Evolutionary conservation across 1,140 invertebrate genomes (phyloP).

Genomic region (Pemphigus obesinymphae): DNA sequence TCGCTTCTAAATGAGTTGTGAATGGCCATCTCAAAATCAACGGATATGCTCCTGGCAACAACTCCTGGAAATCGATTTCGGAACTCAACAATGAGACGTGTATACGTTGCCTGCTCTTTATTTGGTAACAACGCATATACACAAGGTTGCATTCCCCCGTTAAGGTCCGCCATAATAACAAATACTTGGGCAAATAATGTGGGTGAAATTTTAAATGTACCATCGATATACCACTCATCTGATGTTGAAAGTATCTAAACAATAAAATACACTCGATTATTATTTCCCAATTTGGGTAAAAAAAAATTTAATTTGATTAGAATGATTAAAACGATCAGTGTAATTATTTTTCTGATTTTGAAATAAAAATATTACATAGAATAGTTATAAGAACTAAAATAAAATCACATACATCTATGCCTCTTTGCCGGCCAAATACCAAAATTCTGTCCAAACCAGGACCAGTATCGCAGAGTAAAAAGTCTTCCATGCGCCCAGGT

Average conservation of each 20-base stretch:
- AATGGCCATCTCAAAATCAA: conserved; percentile 2
- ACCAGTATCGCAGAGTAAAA: neutral
- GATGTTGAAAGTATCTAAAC: neutral
- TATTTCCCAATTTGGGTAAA: neutral
- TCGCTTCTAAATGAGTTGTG: neutral
- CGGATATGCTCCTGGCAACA: neutral
- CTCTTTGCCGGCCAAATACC: neutral
- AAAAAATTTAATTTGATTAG: no score
- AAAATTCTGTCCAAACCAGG: neutral
- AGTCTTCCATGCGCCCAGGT: neutral
- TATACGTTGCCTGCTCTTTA: neutral
- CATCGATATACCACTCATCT: neutral
- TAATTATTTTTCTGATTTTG: no score
- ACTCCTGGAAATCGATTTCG: neutral
- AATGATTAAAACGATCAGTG: no score
- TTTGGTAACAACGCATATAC: neutral
- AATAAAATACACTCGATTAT: neutral
- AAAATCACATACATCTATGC: neutral
- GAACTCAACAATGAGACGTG: neutral
- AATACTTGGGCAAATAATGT: neutral
- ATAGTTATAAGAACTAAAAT: no score
- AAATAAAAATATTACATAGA: no score
- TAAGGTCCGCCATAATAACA: neutral
- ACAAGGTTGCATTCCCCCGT: neutral
- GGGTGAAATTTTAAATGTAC: neutral